Evolutionary conservation across 2,113 vertebrate species (phyloP), one percentile per base, ranked within the genome.

Genomic region (Gopherus flavomarginatus): DNA sequence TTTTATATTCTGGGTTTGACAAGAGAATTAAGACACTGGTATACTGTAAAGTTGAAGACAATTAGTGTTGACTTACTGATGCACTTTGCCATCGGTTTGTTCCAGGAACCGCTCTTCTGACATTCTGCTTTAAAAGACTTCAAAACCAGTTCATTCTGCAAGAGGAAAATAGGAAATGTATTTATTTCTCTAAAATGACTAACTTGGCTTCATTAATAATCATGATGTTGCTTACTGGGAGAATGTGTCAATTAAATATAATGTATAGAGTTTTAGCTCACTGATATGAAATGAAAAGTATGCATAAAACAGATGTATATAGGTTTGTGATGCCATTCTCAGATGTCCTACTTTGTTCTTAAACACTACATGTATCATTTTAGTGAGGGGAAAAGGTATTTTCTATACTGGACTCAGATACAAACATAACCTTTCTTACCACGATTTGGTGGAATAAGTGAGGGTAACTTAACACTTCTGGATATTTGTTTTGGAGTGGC

Each of bases 91-190:
- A 96, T 81, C 3, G 90, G 90, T 52, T 50, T 97, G 92, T 97
- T 96, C 98, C 98, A 98, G 24, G 97, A 97, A 31, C 97, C 98
- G 3, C 96, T 96, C 84, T 90, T 98, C 19, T 96, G 97, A 85
- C 98, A 98, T 44, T 95, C 92, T 0, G 90, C 96, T 84, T 57
- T 82, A 65, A 97, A 98, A 26, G 96, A 96, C 8, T 79, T n/a
- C 59, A 89, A 53, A 24, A 96, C 79, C 49, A 84, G 49, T 24
- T 85, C 19, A 31, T 94, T 97, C 97, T 98, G 47, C 19, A 35
- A 53, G 80, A 56, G 75, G 29, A 53, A 90, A 88, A 44, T 3
- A 35, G 88, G 56, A 42, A n/a, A 69, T 10, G 42, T 11, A 42
- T 57, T 12, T 47, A 13, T 35, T 42, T 53, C 38, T 53, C 50